Evolutionary conservation across 2,113 vertebrate genomes (phyloP), one percentile per base, ranked within the genome.

Genomic region (Noturus placidus): DNA sequence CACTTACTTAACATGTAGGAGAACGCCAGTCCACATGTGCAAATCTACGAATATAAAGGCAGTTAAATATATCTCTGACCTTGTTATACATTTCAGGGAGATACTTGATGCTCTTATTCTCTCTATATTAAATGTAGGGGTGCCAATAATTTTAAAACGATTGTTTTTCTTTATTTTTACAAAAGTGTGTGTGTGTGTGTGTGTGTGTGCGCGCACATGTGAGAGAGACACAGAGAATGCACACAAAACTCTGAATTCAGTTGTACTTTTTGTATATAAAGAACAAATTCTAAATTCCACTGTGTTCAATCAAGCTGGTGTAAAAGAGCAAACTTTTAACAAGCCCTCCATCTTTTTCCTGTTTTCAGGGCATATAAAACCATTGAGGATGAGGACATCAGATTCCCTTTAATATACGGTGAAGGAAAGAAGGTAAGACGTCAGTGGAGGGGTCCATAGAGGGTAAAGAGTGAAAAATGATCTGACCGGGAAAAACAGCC

Each of bases 401-500:
- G 87, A 76, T 92, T 92, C 86, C 91, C 92, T 38, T 82, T 91
- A 83, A 90, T 92, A 88, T 92, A 91, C 13, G 91, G 91, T 25
- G 97, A 97, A 96, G 96, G 97, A 90, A 97, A 97, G 92, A 97
- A 97, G 96, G 97, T 97, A 94, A 92, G 95, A 25, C 8, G 81
- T 76, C 42, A 59, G 35, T 78, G 46, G 46, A 22, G 27, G 57
- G 7, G 42, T 65, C 59, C 38, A 50, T 46, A 46, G 82, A 10
- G 30, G 9, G 5, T 67, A 65, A 54, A 52, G 38, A 11, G 61
- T n/a, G 50, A 54, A 87, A 20, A 52, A 54, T 17, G 5, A 46
- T 19, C 20, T 25, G 8, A 7, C 67, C 2, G 14, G 6, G 80
- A 46, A n/a, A 79, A 61, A 14, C 50, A 54, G 50, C n/a, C 15